phyloP scores from a whole-genome alignment of 2,888 invertebrate genomes.

The Sympetrum striolatum region DNA sequence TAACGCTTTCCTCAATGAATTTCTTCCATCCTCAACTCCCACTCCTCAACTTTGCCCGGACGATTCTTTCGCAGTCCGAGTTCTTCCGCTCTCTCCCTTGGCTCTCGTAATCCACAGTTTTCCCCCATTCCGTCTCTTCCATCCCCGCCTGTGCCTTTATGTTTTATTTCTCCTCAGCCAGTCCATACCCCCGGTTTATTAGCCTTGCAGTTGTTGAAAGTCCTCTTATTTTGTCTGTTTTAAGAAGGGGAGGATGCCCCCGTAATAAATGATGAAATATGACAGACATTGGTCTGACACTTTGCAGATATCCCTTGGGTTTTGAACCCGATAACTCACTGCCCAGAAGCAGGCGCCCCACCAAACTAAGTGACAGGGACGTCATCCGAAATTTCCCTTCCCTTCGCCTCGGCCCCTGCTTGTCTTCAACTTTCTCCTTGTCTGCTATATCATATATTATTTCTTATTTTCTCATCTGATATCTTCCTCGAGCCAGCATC shows the following conservation, averaged over 20 bases:
- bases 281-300: slow-evolving; percentile 31
- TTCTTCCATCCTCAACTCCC: neutral
- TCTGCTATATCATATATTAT: too few species aligned
- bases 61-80: neutral
- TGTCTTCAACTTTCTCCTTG: neutral
- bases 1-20: neutral
- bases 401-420: neutral
- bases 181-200: slow-evolving; percentile 25
- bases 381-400: neutral
- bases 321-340: slow-evolving; percentile 35
- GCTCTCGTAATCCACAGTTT: neutral
- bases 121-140: neutral
- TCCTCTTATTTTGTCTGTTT: slow-evolving; percentile 18
- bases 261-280: slow-evolving; percentile 41
- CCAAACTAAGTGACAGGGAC: neutral
- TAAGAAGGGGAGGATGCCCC: neutral
- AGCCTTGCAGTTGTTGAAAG: slow-evolving; percentile 37
- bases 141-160: neutral
- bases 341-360: slow-evolving; percentile 16
- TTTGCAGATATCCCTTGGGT: slow-evolving; percentile 7
- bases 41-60: neutral
- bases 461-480: too few species aligned
- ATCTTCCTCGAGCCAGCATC: too few species aligned
- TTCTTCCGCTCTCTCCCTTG: neutral
- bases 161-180: neutral